phyloP scores from a whole-genome alignment of 2,113 vertebrate genomes.

The Opisthocomus hoazin region DNA sequence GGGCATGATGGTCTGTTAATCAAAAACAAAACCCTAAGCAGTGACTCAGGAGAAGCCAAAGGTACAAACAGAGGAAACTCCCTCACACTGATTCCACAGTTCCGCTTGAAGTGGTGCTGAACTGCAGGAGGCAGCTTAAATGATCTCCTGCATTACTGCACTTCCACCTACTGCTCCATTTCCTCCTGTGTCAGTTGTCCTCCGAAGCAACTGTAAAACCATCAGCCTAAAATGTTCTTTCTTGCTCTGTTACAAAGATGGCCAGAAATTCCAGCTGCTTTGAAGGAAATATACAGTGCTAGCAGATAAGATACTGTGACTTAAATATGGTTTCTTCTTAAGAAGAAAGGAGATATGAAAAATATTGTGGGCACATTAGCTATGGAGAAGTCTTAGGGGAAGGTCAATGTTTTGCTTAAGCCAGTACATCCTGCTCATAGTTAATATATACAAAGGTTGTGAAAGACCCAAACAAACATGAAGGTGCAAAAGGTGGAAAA shows the following conservation, averaged over 20 bases:
- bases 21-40: background rate
- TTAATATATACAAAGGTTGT: background rate
- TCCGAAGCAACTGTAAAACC: background rate
- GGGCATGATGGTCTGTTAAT: background rate
- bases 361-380: background rate
- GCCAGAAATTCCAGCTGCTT: background rate
- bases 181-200: background rate
- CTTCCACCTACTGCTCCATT: background rate
- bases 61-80: conserved; percentile 5
- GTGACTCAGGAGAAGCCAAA: background rate
- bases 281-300: background rate
- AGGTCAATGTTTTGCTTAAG: background rate
- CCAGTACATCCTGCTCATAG: background rate
- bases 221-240: background rate
- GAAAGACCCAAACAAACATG: background rate
- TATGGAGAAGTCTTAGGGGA: background rate
- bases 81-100: background rate
- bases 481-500: background rate
- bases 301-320: background rate
- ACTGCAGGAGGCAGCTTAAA: background rate
- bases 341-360: conserved; percentile 33
- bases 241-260: background rate
- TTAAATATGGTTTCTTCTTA: background rate
- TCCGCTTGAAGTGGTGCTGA: background rate
- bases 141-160: background rate